These are phyloP conservation scores for Turdus rufiventris DNA, from an alignment of 2,113 vertebrate species.

Conservation along the genomic window DNA sequence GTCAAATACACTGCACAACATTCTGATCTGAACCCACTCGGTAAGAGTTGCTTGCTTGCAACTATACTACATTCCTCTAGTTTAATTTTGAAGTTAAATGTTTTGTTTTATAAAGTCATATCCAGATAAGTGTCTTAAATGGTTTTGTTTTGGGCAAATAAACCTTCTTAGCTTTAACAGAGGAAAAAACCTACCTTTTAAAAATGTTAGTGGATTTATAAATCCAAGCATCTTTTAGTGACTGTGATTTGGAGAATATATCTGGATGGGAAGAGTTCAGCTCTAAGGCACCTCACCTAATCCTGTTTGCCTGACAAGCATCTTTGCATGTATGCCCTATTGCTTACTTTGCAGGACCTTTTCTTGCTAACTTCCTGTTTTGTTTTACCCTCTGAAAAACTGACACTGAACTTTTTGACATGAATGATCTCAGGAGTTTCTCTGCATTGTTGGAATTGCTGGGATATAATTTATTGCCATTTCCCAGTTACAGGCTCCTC, in stretches of 20 bases:
- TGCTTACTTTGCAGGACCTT: background rate
- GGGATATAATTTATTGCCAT: background rate
- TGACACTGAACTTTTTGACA: background rate
- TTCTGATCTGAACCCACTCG: constrained; percentile 5
- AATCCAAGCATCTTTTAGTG: background rate
- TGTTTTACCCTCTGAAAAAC: background rate
- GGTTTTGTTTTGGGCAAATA: background rate
- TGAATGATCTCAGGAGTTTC: background rate
- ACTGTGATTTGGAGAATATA: background rate
- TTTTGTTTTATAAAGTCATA: background rate
- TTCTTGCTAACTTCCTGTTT: background rate
- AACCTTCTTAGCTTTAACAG: background rate
- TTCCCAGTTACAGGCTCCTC: background rate
- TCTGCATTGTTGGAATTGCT: background rate
- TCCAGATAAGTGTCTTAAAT: background rate
- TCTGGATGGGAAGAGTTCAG: background rate
- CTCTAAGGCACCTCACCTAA: background rate
- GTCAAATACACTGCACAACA: background rate
- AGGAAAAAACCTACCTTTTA: background rate
- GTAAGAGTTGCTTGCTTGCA: background rate
- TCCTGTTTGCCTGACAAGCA: background rate
- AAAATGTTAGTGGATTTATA: background rate
- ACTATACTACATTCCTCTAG: background rate
- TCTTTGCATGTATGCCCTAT: background rate
- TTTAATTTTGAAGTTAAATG: background rate